These are phyloP conservation scores for Amiota minor DNA, from an alignment of 2,888 invertebrate species.

Conservation along the genomic window DNA sequence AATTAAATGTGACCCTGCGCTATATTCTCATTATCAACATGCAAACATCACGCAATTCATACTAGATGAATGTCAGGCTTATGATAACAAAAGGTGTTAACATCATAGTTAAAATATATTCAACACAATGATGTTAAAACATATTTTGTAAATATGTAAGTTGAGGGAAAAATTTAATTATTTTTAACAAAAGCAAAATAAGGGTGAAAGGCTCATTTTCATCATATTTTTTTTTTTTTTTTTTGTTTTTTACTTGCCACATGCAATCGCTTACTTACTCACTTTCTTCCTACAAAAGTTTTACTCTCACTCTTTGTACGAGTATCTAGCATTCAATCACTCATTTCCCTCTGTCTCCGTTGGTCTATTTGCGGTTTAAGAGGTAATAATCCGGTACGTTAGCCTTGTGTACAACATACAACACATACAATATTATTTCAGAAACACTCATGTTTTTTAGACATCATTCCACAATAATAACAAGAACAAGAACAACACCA, in stretches of 20 bases:
- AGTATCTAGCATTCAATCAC: neutral
- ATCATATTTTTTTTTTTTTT: neutral
- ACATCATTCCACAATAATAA: constrained; percentile 1
- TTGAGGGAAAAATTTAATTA: constrained; percentile 52
- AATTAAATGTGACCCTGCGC: constrained; percentile 23
- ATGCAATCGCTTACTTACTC: neutral
- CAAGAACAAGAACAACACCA: constrained; percentile 3
- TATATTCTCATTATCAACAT: constrained; percentile 6
- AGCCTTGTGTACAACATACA: constrained; percentile 2
- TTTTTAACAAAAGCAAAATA: constrained; percentile 46
- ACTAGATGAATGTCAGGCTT: neutral
- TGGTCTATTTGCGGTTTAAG: constrained; percentile 8
- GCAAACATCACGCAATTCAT: neutral
- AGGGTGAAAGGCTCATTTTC: constrained; percentile 20
- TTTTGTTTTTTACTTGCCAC: neutral
- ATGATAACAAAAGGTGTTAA: neutral
- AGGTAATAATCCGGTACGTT: constrained; percentile 9
- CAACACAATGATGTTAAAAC: no score
- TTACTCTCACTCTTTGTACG: neutral
- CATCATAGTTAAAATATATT: no score
- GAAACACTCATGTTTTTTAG: neutral
- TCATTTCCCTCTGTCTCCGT: constrained; percentile 29
- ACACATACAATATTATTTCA: neutral
- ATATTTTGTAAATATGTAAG: no score
- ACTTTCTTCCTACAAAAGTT: no score